Base-by-base conservation (phyloP, 2,888 invertebrate species). In the Electrophaes corylata region DNA sequence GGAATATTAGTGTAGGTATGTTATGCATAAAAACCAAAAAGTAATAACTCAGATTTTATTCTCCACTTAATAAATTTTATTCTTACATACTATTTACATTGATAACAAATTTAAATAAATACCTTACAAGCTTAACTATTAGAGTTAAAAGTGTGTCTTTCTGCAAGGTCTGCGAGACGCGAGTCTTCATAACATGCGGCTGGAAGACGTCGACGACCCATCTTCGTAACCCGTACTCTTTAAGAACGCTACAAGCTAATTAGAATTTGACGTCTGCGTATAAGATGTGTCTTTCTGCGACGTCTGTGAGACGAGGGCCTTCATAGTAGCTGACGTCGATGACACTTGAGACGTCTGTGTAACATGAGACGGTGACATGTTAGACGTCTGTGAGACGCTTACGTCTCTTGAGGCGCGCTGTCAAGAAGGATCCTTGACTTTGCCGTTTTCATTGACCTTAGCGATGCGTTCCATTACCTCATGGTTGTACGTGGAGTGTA, bases 401-500 rank as follows among this genome's bases (percentile, higher is more conserved):
- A n/a, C 41, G 41, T 51, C 55, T 37, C 50, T 33, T 35, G 31
- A 39, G 26, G 55, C 58, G 23, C 53, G 49, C 0, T 71, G 87
- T 89, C 88, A 89, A 64, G 89, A 84, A 2, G 72, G 70, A 4
- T 90, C 88, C 60, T 88, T 86, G 1, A 83, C 63, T 39, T 88
- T 88, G 3, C 88, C 88, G 58, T 88, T 90, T 58, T 89, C 90
- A 40, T 78, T 83, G 16, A 75, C 83, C 56, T 90, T 90, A 12
- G 75, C 86, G 69, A 92, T 92, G 1, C 89, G 80, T 73, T 96
- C 96, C 95, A 97, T 96, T 0, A 97, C 93, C 70, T 97, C 97
- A 79, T 98, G 98, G 87, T 98, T 98, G 80, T 98, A 98, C 0
- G 98, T 98, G 4, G 98, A 98, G 82, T 99, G 98, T n/a, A 99